These are phyloP conservation scores for Heteromurus nitidus DNA, from an alignment of 2,888 invertebrate genomes.

Conservation along the genomic window DNA sequence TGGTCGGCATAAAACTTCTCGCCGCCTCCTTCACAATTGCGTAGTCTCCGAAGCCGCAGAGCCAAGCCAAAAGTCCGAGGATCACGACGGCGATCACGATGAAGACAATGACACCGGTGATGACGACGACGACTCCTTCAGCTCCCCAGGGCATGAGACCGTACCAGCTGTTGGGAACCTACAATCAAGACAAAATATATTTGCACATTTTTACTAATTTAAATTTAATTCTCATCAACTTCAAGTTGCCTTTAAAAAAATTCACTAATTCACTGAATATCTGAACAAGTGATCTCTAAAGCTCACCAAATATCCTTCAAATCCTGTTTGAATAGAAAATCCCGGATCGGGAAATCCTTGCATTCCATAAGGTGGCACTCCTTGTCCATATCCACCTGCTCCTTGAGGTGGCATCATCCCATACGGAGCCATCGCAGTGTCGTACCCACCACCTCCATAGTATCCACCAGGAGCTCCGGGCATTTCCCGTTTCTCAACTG, in stretches of 20 bases:
- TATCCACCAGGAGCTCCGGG: conserved; percentile 46
- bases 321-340: conserved; percentile 73
- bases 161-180: conserved; percentile 73
- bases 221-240: too few relatives aligned
- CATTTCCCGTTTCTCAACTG: conserved; percentile 69
- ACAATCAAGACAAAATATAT: conserved; percentile 30
- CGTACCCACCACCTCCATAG: conserved; percentile 49
- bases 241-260: too few relatives aligned
- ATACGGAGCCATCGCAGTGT: conserved; percentile 48
- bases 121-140: conserved; percentile 73
- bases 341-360: conserved; percentile 72
- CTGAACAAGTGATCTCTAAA: too few relatives aligned
- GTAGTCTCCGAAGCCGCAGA: conserved; percentile 71
- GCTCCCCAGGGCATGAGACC: conserved; percentile 73
- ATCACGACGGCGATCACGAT: conserved; percentile 71
- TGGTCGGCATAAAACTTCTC: conserved; percentile 67
- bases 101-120: conserved; percentile 73
- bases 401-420: conserved; percentile 6
- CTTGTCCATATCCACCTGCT: conserved; percentile 14
- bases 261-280: too few relatives aligned
- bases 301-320: too few relatives aligned
- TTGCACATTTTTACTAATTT: too few relatives aligned
- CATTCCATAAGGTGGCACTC: conserved; percentile 61
- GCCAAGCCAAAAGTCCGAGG: conserved; percentile 72
- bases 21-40: conserved; percentile 72